Conservation (phyloP, 1,140 invertebrate species). For the Acromyrmex echinatior region DNA sequence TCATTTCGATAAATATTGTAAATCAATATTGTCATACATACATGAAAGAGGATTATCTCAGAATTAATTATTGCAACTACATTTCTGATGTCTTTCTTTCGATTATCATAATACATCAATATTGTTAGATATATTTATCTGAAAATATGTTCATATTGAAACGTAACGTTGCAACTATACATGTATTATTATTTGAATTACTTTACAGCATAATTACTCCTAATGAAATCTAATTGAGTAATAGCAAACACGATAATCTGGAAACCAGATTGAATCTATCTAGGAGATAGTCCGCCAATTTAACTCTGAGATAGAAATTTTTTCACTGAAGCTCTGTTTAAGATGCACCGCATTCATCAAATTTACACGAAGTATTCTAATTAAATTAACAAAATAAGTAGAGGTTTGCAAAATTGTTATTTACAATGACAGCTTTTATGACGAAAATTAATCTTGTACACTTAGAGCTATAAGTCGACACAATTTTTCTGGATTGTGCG, state of each 20-base stretch:
- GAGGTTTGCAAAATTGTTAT: background rate
- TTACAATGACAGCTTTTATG: background rate
- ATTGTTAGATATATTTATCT: background rate
- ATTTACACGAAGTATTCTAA: background rate
- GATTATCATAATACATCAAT: background rate
- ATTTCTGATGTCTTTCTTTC: background rate
- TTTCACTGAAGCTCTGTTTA: background rate
- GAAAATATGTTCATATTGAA: background rate
- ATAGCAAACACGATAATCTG: background rate
- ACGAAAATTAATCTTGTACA: background rate
- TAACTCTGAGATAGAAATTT: constrained; percentile 1
- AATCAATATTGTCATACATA: background rate
- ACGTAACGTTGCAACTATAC: background rate
- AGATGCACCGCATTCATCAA: background rate
- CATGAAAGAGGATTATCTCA: too few relatives aligned
- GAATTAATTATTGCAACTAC: constrained; percentile 30
- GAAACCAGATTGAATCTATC: background rate
- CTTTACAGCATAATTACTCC: background rate
- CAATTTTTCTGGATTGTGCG: background rate
- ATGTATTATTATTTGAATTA: background rate
- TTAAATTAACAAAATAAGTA: background rate
- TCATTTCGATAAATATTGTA: background rate
- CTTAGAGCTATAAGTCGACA: too few relatives aligned
- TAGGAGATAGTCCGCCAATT: background rate
- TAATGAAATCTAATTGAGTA: constrained; percentile 8